Evolutionary conservation across 2,797 vertebrate genomes (phyloP).

Genomic region (Rhincodon typus): DNA sequence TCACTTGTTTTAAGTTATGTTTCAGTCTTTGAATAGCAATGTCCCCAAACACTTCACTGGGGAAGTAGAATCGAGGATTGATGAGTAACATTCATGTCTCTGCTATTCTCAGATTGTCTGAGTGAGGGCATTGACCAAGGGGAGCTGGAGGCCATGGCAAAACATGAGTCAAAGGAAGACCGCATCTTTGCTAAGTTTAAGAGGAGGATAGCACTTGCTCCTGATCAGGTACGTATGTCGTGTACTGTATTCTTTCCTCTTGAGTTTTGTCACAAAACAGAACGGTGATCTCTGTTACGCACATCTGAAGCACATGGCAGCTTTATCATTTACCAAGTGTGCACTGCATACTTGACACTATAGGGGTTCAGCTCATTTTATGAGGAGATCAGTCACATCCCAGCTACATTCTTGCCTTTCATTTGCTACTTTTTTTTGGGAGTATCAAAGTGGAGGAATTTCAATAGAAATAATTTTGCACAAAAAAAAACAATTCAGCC

Average conservation of each 20-base stretch:
- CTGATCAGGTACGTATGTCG: conserved; percentile 72
- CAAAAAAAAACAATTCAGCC: background rate
- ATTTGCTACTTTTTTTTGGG: background rate
- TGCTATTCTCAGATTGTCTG: conserved; percentile 9
- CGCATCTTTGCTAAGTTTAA: conserved; percentile 78
- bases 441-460: background rate
- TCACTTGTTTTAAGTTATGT: no score
- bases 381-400: background rate
- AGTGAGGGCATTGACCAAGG: conserved; percentile 54
- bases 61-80: background rate
- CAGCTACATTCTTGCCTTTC: background rate
- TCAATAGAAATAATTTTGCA: background rate
- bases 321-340: background rate
- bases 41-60: no score
- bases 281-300: background rate
- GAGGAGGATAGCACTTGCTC: conserved; percentile 66
- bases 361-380: background rate
- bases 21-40: no score
- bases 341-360: background rate
- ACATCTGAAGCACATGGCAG: background rate
- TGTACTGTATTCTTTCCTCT: background rate
- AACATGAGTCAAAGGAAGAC: conserved; percentile 78
- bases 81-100: background rate
- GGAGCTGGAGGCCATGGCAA: conserved; percentile 81
- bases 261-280: background rate